These are phyloP conservation scores for Brachirus orientalis DNA, from an alignment of 2,113 vertebrate species.

Conservation along the genomic window DNA sequence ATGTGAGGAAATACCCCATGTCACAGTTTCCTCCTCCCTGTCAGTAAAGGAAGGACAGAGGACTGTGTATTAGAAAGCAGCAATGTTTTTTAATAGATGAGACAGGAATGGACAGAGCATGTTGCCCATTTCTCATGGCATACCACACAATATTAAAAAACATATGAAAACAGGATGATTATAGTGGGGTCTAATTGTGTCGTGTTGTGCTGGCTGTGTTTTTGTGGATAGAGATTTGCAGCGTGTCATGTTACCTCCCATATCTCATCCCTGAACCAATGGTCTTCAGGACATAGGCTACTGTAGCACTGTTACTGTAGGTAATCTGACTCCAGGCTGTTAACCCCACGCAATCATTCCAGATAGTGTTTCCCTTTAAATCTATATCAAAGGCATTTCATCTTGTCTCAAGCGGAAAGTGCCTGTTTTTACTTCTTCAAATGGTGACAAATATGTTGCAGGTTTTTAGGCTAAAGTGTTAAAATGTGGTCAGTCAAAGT, in stretches of 20 bases:
- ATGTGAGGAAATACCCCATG: conserved; percentile 49
- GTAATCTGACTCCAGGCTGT: conserved; percentile 39
- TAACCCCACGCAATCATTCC: not conserved
- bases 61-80: conserved; percentile 50
- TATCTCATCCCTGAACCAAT: conserved; percentile 28
- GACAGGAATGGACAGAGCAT: conserved; percentile 27
- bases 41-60: conserved; percentile 54
- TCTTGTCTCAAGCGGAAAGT: not conserved
- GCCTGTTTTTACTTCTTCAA: not conserved
- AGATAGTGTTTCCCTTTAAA: not conserved
- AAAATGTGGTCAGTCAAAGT: conserved; percentile 4
- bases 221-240: conserved; percentile 17
- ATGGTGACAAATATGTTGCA: not conserved
- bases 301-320: conserved; percentile 1
- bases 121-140: conserved; percentile 15
- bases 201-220: not conserved
- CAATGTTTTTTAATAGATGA: conserved; percentile 26
- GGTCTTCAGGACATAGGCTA: conserved; percentile 8
- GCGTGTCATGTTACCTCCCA: conserved; percentile 52
- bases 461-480: not conserved
- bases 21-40: conserved; percentile 33
- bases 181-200: conserved; percentile 24
- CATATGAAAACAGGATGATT: conserved; percentile 25
- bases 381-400: not conserved
- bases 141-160: conserved; percentile 33